These are phyloP conservation scores for Tetropium fuscum DNA, from an alignment of 2,888 invertebrate genomes.

Conservation along the genomic window DNA sequence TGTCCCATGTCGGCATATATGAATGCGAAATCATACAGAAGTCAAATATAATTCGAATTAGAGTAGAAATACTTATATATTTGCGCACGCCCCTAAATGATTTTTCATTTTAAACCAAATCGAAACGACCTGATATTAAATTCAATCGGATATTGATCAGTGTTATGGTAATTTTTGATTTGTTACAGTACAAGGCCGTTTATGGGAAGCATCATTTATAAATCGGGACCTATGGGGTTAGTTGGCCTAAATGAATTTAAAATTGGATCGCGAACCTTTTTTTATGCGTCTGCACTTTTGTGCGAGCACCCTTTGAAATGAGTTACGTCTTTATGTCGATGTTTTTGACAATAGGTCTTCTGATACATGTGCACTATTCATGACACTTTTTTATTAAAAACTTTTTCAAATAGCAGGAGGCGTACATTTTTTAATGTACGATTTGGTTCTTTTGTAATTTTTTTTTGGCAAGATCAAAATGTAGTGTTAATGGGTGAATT, in stretches of 20 bases:
- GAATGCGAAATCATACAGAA: slow-evolving; percentile 57
- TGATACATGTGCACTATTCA: slow-evolving; percentile 14
- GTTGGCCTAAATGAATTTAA: slow-evolving; percentile 63
- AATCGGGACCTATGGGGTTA: slow-evolving; percentile 51
- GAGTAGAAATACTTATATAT: slow-evolving; percentile 53
- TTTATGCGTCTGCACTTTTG: slow-evolving; percentile 35
- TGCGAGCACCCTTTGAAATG: not conserved
- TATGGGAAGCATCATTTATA: slow-evolving; percentile 57
- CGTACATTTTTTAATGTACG: slow-evolving; percentile 27
- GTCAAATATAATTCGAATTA: slow-evolving; percentile 60
- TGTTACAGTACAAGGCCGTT: slow-evolving; percentile 62
- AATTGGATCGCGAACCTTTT: slow-evolving; percentile 60
- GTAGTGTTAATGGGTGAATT: slow-evolving; percentile 64
- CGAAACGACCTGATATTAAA: slow-evolving; percentile 57
- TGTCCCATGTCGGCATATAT: slow-evolving; percentile 56
- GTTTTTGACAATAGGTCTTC: slow-evolving; percentile 9
- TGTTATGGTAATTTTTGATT: slow-evolving; percentile 64
- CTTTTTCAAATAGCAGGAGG: slow-evolving; percentile 17
- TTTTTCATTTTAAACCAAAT: too few species aligned
- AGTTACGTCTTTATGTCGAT: not conserved
- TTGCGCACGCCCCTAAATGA: slow-evolving; percentile 59
- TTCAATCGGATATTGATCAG: slow-evolving; percentile 59
- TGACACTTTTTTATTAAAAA: slow-evolving; percentile 9
- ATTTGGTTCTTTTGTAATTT: slow-evolving; percentile 15
- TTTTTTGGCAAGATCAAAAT: slow-evolving; percentile 50